These are phyloP conservation scores for Bombus waltoni DNA, from an alignment of 1,140 invertebrate genomes.

Conservation along the genomic window DNA sequence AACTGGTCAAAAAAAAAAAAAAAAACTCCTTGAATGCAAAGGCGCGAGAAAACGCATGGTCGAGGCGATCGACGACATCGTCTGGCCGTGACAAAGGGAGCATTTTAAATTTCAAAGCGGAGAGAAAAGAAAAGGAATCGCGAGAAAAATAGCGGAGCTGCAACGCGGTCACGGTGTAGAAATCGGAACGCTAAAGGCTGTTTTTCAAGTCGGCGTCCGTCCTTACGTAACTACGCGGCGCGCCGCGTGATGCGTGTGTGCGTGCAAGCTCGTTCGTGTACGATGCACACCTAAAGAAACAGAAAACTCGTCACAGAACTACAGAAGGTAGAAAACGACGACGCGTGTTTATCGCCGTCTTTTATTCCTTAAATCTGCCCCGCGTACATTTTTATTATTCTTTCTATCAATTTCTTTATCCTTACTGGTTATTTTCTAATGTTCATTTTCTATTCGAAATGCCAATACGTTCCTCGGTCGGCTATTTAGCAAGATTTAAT, in stretches of 20 bases:
- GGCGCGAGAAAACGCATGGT: background rate
- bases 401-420: background rate
- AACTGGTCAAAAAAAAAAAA: background rate
- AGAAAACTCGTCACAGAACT: slow-evolving; percentile 10
- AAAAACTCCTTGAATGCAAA: background rate
- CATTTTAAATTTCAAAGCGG: background rate
- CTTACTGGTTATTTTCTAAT: background rate
- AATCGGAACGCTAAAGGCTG: slow-evolving; percentile 31
- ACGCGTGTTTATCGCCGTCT: slow-evolving; percentile 27
- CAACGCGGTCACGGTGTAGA: slow-evolving; percentile 18
- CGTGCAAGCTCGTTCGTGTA: background rate
- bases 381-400: background rate
- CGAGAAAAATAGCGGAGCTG: background rate
- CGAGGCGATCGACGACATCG: background rate
- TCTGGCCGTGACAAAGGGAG: background rate
- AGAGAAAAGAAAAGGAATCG: background rate
- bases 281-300: background rate
- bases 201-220: slow-evolving; percentile 17
- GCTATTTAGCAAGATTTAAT: background rate
- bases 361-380: background rate
- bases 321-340: background rate
- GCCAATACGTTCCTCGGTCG: too few species aligned
- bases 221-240: slow-evolving; percentile 33
- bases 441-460: too few species aligned
- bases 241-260: too few species aligned